Conservation (phyloP, 1,140 invertebrate species). For the Drosophila cardini region DNA sequence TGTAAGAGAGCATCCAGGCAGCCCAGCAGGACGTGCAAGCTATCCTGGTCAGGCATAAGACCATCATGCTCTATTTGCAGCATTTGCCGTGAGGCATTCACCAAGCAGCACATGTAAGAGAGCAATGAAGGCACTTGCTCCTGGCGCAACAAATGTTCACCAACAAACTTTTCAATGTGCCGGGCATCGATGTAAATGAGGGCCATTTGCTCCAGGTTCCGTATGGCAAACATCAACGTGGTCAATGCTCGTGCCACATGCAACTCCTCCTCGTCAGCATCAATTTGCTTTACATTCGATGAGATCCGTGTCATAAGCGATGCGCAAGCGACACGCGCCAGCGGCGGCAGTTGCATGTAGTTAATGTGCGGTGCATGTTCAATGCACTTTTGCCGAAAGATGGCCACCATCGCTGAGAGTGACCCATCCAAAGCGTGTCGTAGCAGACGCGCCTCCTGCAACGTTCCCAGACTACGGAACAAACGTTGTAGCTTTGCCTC, state of each 20-base stretch:
- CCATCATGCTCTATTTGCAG: conserved; percentile 36
- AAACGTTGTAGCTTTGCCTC: conserved; percentile 77
- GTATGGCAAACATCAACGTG: conserved; percentile 60
- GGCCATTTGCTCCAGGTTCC: conserved; percentile 65
- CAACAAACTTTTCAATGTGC: conserved; percentile 79
- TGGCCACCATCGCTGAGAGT: conserved; percentile 65
- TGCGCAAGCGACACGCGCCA: conserved; percentile 70
- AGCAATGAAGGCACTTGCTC: conserved; percentile 61
- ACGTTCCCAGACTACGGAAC: conserved; percentile 58
- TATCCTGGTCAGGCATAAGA: background rate
- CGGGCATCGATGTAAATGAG: conserved; percentile 79
- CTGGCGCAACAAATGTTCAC: conserved; percentile 71
- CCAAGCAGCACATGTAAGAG: conserved; percentile 54
- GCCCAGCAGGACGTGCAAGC: conserved; percentile 44
- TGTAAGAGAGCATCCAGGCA: conserved; percentile 68
- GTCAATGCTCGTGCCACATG: conserved; percentile 64
- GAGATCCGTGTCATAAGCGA: conserved; percentile 63
- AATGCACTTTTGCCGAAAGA: conserved; percentile 80
- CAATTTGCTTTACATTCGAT: conserved; percentile 14
- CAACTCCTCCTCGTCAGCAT: conserved; percentile 45
- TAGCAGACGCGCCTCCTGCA: conserved; percentile 68
- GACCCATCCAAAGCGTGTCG: conserved; percentile 67
- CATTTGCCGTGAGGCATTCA: conserved; percentile 32
- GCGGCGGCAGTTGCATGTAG: conserved; percentile 80
- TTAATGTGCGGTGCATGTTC: conserved; percentile 84